A percentile compares a stretch with the other conserved stretches of the same genome.
Conservation (phyloP, 2,113 vertebrate genomes). For the Helogale parvula region DNA sequence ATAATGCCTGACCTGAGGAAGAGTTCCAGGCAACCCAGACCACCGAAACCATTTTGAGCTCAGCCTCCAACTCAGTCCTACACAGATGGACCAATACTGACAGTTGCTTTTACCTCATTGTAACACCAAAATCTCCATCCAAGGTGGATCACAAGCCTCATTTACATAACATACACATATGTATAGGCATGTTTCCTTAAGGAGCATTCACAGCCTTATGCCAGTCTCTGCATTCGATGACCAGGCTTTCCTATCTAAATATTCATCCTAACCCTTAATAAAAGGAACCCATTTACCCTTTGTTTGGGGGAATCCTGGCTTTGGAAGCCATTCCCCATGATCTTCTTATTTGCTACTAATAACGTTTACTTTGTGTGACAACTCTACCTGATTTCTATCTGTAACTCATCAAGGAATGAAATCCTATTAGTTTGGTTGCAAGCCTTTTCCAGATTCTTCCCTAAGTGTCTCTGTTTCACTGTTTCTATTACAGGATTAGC, state of each 20-base stretch:
- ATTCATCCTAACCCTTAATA: neutral
- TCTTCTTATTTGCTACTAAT: neutral
- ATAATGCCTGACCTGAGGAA: neutral
- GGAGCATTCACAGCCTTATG: neutral
- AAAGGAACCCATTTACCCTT: neutral
- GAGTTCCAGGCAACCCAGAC: neutral
- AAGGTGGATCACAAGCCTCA: neutral
- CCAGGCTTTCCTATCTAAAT: neutral
- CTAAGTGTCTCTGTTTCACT: constrained; percentile 36
- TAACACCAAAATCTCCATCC: neutral
- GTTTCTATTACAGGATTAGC: constrained; percentile 41
- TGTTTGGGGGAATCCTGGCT: neutral
- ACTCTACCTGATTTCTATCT: neutral
- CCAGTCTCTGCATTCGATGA: neutral
- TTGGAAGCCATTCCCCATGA: neutral
- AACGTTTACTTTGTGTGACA: neutral
- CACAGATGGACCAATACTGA: neutral
- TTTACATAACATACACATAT: neutral
- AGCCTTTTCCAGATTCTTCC: neutral
- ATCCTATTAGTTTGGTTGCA: neutral
- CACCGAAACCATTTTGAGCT: neutral
- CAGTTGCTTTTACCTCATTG: neutral
- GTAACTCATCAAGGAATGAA: neutral
- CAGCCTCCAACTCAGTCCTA: neutral
- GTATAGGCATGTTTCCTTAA: neutral